These are phyloP conservation scores for Brachionus rubens DNA, from an alignment of 1,140 invertebrate species.

Conservation along the genomic window DNA sequence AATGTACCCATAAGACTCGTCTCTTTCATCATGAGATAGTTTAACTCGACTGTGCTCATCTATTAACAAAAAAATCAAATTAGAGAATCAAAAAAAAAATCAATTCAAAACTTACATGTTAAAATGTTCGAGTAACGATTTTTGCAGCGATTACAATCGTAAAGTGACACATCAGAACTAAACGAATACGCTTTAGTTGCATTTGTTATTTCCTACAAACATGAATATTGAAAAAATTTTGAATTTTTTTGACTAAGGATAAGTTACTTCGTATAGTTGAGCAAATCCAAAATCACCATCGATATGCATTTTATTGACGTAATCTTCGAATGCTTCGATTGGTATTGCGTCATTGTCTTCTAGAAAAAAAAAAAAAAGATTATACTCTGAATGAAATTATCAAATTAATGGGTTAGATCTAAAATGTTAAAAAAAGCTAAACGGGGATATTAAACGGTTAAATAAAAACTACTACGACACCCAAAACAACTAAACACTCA, in stretches of 20 bases:
- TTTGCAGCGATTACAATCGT: constrained; percentile 80
- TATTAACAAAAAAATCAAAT: background rate
- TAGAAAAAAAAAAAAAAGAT: background rate
- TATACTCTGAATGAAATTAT: background rate
- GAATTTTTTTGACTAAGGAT: too few relatives aligned
- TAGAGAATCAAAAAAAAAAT: background rate
- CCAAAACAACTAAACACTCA: constrained; percentile 16
- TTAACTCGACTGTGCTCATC: constrained; percentile 90
- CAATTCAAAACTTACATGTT: constrained; percentile 69
- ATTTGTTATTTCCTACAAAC: constrained; percentile 27
- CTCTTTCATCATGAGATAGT: constrained; percentile 68
- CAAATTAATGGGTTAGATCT: background rate
- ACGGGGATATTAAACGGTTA: background rate
- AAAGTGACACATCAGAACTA: constrained; percentile 22
- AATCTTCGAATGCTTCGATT: constrained; percentile 18
- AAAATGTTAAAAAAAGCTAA: background rate
- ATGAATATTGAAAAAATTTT: too few relatives aligned
- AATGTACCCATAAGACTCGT: constrained; percentile 74
- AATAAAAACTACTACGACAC: background rate
- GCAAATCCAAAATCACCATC: constrained; percentile 45
- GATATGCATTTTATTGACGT: constrained; percentile 40
- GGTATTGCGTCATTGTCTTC: constrained; percentile 38
- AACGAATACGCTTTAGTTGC: constrained; percentile 37
- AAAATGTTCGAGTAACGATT: constrained; percentile 99
- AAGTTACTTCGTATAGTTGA: constrained; percentile 45